Conservation (phyloP, 2,797 vertebrate species). For the Bovichtus variegatus region DNA sequence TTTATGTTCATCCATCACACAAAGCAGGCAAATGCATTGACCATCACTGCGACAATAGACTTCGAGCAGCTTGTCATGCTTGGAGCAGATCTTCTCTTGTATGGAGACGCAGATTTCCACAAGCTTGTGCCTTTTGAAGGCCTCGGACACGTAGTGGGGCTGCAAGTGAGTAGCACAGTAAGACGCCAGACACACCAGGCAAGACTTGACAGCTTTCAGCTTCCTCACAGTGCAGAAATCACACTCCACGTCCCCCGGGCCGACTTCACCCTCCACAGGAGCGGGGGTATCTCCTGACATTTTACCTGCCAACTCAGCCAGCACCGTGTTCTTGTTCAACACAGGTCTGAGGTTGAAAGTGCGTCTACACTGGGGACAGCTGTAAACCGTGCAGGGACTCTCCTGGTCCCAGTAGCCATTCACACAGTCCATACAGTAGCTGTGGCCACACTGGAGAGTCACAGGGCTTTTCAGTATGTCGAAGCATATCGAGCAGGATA, state of each 20-base stretch:
- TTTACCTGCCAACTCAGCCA: constrained; percentile 67
- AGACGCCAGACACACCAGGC: constrained; percentile 92
- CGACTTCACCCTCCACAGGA: constrained; percentile 16
- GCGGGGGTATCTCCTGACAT: not conserved
- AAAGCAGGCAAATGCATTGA: constrained; percentile 88
- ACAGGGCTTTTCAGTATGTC: constrained; percentile 71
- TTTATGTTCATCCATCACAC: constrained; percentile 88
- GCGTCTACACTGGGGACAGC: constrained; percentile 78
- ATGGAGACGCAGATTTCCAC: constrained; percentile 79
- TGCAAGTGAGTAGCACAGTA: constrained; percentile 89
- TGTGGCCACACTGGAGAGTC: constrained; percentile 78
- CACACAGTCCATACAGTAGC: constrained; percentile 77
- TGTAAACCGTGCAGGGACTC: constrained; percentile 56
- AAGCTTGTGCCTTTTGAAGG: constrained; percentile 89
- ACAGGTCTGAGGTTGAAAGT: constrained; percentile 69
- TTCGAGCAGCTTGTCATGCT: constrained; percentile 89
- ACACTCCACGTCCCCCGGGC: constrained; percentile 74
- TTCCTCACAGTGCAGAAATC: constrained; percentile 86
- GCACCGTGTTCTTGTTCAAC: constrained; percentile 74
- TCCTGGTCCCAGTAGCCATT: constrained; percentile 76
- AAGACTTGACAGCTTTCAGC: constrained; percentile 86
- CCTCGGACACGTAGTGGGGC: constrained; percentile 89
- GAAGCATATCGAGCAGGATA: constrained; percentile 75
- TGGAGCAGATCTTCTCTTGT: constrained; percentile 85
- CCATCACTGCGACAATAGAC: constrained; percentile 87